Conservation (phyloP, 1,140 invertebrate genomes). For the Cheumatopsyche charites region DNA sequence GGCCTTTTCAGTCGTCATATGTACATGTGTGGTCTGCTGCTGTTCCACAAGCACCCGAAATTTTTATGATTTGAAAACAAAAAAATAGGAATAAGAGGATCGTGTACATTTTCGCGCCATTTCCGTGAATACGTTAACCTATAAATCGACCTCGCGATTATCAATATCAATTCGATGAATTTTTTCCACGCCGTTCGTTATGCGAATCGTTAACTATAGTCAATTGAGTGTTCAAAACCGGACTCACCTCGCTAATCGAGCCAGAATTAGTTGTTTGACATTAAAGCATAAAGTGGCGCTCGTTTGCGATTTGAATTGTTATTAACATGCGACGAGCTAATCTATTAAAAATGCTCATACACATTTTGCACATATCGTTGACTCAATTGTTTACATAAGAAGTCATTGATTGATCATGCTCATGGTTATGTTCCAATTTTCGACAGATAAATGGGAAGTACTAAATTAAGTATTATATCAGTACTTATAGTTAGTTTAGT, state of each 20-base stretch:
- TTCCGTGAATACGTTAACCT: neutral
- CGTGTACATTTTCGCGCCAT: too few relatives aligned
- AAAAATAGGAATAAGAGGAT: neutral
- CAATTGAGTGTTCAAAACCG: conserved; percentile 13
- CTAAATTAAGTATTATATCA: too few relatives aligned
- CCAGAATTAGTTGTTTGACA: neutral
- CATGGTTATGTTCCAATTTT: too few relatives aligned
- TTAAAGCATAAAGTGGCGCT: neutral
- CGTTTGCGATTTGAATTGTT: neutral
- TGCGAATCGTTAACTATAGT: neutral
- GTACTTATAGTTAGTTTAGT: too few relatives aligned
- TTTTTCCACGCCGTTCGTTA: too few relatives aligned
- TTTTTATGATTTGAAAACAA: neutral
- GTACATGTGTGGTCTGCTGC: too few relatives aligned
- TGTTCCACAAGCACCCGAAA: too few relatives aligned
- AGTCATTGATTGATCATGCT: too few relatives aligned
- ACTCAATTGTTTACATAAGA: too few relatives aligned
- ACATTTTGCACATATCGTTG: too few relatives aligned
- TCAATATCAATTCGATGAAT: neutral
- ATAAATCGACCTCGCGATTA: neutral
- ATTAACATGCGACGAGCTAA: neutral
- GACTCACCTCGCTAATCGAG: neutral
- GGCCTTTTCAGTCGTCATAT: too few relatives aligned
- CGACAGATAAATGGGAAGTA: too few relatives aligned
- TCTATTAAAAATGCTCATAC: neutral